Conservation (phyloP, 1,140 invertebrate species). For the Drosophila sturtevanti region DNA sequence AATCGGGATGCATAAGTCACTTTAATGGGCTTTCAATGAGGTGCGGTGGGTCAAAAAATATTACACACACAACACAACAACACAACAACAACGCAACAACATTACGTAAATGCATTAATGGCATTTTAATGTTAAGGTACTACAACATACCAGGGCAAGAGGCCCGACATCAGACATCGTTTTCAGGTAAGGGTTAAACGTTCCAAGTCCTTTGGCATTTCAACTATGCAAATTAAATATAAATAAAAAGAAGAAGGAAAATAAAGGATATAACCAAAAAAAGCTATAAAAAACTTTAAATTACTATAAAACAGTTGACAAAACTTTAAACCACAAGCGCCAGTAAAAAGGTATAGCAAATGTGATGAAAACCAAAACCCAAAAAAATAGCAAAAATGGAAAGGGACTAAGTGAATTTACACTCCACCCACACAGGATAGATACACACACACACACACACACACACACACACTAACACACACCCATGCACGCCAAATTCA, state of each 20-base stretch:
- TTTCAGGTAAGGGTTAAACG: constrained; percentile 29
- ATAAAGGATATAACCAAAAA: constrained; percentile 15
- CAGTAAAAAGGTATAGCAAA: constrained; percentile 57
- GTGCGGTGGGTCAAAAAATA: constrained; percentile 48
- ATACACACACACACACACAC: neutral
- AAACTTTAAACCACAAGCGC: constrained; percentile 62
- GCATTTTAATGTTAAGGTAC: constrained; percentile 80
- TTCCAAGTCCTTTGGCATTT: constrained; percentile 25
- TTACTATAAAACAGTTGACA: constrained; percentile 49
- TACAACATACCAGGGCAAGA: constrained; percentile 21
- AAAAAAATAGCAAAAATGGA: constrained; percentile 1
- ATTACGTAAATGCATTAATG: constrained; percentile 79
- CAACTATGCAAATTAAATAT: constrained; percentile 64
- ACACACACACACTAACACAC: neutral
- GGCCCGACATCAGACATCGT: too few species aligned
- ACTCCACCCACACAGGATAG: constrained; percentile 27
- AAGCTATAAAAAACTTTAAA: constrained; percentile 60
- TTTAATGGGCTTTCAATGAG: constrained; percentile 81
- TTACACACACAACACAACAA: too few species aligned
- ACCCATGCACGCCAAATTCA: constrained; percentile 13
- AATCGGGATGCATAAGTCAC: constrained; percentile 66
- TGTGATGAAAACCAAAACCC: constrained; percentile 31
- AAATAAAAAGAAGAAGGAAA: too few species aligned
- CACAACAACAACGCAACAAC: too few species aligned
- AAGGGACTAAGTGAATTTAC: constrained; percentile 39